These are phyloP conservation scores for Himalopsyche phryganea DNA, from an alignment of 1,140 invertebrate genomes.

Conservation along the genomic window DNA sequence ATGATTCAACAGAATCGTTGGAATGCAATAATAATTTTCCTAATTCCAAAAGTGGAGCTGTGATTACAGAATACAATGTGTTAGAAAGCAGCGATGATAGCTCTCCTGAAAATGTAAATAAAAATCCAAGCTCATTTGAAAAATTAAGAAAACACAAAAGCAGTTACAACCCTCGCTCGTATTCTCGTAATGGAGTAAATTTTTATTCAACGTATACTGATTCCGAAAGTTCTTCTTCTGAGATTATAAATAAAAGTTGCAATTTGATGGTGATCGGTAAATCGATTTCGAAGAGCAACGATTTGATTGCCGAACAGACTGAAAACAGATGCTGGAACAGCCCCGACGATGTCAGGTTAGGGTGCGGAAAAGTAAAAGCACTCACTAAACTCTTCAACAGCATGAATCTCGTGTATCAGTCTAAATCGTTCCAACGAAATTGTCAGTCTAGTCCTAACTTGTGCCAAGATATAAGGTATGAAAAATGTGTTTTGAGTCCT, in stretches of 20 bases:
- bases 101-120: not conserved
- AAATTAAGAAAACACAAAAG: not conserved
- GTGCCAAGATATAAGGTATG: conserved; percentile 23
- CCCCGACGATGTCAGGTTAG: conserved; percentile 57
- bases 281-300: not conserved
- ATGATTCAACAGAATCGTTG: not conserved
- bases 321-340: conserved; percentile 54
- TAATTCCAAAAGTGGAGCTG: not conserved
- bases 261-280: not conserved
- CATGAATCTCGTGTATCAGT: conserved; percentile 47
- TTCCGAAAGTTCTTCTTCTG: not conserved
- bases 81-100: conserved; percentile 9
- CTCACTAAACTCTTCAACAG: conserved; percentile 60
- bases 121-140: not conserved
- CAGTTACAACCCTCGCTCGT: not conserved
- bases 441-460: conserved; percentile 51
- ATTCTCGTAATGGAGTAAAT: not conserved
- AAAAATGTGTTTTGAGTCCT: not conserved
- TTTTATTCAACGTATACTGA: not conserved
- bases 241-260: not conserved
- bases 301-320: not conserved
- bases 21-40: conserved; percentile 5
- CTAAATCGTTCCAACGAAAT: conserved; percentile 47
- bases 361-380: conserved; percentile 60
- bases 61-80: conserved; percentile 15